A percentile compares a stretch with the other conserved stretches of the same genome.
Evolutionary conservation across 2,888 invertebrate genomes (phyloP).

Genomic region (Strigamia transsilvanica): DNA sequence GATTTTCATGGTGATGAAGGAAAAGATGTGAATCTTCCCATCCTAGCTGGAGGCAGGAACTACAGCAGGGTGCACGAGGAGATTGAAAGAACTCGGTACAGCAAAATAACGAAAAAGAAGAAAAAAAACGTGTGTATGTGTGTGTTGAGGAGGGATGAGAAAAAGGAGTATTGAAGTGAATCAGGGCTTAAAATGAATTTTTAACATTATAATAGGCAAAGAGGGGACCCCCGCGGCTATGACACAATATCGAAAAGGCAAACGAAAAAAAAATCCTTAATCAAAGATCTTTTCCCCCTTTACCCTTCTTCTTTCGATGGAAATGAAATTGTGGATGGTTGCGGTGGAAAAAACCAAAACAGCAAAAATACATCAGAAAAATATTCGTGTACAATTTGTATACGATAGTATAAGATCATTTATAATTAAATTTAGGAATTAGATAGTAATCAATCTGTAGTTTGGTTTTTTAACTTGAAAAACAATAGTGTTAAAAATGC

Average conservation of each 20-base stretch:
- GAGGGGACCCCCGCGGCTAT: not conserved
- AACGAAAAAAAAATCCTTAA: slow-evolving; percentile 11
- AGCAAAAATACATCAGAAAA: not conserved
- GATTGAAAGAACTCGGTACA: slow-evolving; percentile 10
- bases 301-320: not conserved
- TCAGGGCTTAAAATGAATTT: slow-evolving; percentile 34
- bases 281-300: slow-evolving; percentile 18
- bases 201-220: not conserved
- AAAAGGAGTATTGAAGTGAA: not conserved
- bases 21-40: slow-evolving; percentile 9
- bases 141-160: not conserved
- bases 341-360: not conserved
- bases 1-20: slow-evolving; percentile 26
- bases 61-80: not conserved
- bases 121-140: not conserved
- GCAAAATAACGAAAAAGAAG: not conserved
- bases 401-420: not conserved
- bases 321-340: not conserved
- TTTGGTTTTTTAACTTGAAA: too few species aligned
- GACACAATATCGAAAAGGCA: slow-evolving; percentile 28
- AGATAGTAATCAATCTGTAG: too few species aligned
- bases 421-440: too few species aligned
- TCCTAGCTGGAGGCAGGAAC: slow-evolving; percentile 17
- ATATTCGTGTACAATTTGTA: not conserved
- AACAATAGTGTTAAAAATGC: too few species aligned